Base-by-base conservation (phyloP, 2,888 invertebrate species). In the Lasioglossum calceatum region DNA sequence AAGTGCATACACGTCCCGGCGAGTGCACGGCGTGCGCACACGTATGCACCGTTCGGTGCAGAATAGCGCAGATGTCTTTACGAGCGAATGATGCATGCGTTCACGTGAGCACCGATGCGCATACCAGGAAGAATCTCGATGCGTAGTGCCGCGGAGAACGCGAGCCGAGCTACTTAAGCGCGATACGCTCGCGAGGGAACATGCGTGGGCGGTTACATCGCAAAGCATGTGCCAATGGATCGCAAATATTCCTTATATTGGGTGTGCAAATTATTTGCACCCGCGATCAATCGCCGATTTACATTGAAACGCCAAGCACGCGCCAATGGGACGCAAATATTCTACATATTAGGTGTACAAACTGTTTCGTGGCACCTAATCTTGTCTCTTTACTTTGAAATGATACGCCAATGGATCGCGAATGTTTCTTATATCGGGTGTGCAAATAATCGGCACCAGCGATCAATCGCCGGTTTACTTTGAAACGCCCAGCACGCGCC, bases 111-210 rank as follows among this genome's bases (percentile, higher is more conserved):
- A 83, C 72, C 80, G 87, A 86, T 84, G 84, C 91, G 85, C 89
- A 90, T 88, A 92, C 91, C 92, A 92, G 90, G 91, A 91, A 91
- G 91, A 91, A 87, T 91, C 85, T 84, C 86, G 90, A 90, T 75
- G 91, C 90, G 84, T 83, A 81, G 80, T 77, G 82, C 86, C 84
- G 82, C 77, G 84, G 82, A 82, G 88, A 89, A 79, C 84, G 83
- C 67, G 23, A 61, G 77, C 64, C 81, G 85, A 58, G 76, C 76
- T 78, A 74, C 88, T 82, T 84, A 79, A 85, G 77, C 80, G 50
- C 82, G 75, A 79, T 64, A 54, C 61, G 81, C 76, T 87, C 78
- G 83, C 50, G 61, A 79, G 71, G 81, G 72, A 79, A 77, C 81
- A 67, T 64, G 78, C 88, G 88, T 88, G 73, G 87, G 88, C 47